Conservation (phyloP, 2,797 vertebrate species). For the Zalophus californianus region DNA sequence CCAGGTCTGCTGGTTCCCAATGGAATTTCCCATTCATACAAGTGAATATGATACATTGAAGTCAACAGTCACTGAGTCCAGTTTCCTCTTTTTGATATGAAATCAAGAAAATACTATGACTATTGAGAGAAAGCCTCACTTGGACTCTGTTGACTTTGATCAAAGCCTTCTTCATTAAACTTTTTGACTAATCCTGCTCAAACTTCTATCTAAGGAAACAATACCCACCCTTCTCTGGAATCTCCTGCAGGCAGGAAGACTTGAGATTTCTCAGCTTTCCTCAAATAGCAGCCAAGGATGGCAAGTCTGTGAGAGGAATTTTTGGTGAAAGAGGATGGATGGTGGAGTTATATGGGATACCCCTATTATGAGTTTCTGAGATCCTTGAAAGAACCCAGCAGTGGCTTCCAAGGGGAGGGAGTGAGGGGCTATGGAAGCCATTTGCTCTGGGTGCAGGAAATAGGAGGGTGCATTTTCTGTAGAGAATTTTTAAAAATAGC, state of each 20-base stretch:
- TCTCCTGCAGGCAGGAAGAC: background rate
- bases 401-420: background rate
- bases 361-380: background rate
- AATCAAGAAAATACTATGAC: constrained; percentile 10
- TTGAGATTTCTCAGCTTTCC: background rate
- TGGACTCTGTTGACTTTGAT: constrained; percentile 32
- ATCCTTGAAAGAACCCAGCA: background rate
- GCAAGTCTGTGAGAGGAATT: background rate
- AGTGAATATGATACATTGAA: background rate
- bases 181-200: background rate
- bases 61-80: background rate
- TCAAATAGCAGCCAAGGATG: background rate
- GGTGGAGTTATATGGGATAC: background rate
- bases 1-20: background rate
- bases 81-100: background rate
- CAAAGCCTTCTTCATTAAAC: background rate
- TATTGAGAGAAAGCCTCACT: background rate
- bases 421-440: background rate
- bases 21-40: background rate
- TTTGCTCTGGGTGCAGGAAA: background rate
- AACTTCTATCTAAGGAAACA: background rate
- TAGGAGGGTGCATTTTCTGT: background rate
- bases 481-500: background rate
- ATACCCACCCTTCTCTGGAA: background rate
- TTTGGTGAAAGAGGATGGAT: background rate